Base-by-base conservation (phyloP, 2,113 vertebrate genomes). In the Rhinichthys klamathensis region DNA sequence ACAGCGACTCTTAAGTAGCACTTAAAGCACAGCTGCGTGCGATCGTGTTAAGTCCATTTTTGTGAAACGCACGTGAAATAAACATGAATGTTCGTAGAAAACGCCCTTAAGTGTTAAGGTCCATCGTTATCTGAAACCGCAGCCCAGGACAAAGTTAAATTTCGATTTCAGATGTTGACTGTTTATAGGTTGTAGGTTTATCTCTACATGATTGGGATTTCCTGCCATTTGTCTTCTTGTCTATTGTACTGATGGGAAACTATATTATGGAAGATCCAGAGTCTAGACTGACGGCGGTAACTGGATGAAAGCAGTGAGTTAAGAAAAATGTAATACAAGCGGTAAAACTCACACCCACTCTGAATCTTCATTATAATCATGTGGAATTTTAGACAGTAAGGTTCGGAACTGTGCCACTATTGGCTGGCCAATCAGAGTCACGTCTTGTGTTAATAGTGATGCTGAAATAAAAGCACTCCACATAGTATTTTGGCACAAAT, bases 141-240 rank as follows among this genome's bases (percentile, higher is more conserved):
- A 41, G 38, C 38, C 38, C 38, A 41, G 38, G 38, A 41, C 1
- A 41, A 41, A 41, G 38, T 41, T 41, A 8, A 41, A 8, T 41
- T 41, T 41, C 1, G 38, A 41, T 41, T 77, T 77, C 6, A 54
- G 46, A 76, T 54, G 15, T 30, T 54, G 74, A 54, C 25, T 30
- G 74, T 56, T 76, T 76, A 54, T 56, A 27, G 23, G 23, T 44
- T 44, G 30, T 30, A 32, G 49, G 49, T 76, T 41, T 79, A 79
- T 79, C 23, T 44, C 13, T 27, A 25, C 13, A 35, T 15, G 30
- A 79, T 41, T 32, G 5, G 23, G 8, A 60, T 60, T 60, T 61
- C 77, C 23, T 27, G 12, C 35, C 12, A 16, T 58, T 79, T 61
- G 35, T 44, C n/a, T n/a, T n/a, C n/a, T n/a, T 41, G 23, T 6